Evolutionary conservation across 1,140 invertebrate genomes (phyloP), one percentile per base, ranked within the genome.

Genomic region (Brachystomella parvula): DNA sequence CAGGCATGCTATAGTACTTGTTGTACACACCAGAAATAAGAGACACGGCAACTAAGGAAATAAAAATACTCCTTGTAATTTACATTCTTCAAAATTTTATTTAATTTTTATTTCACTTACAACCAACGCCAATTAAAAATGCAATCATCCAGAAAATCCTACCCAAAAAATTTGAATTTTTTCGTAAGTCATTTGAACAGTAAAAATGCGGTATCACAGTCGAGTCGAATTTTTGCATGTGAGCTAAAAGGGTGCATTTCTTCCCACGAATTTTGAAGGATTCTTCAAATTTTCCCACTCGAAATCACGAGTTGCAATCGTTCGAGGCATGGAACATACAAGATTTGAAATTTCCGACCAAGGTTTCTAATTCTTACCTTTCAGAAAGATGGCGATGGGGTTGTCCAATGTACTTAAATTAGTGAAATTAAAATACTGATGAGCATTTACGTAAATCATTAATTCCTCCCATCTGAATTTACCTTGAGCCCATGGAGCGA

Each of bases 1-100:
- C 82, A 2, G 83, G 83, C 9, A 79, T 81, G n/a, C 76, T 77
- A 6, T 81, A 75, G 81, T 82, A 84, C 65, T 83, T 83, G 0
- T 75, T 73, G 73, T 79, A 83, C 2, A 81, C 80, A 65, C 78
- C 79, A 24, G 74, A 72, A 6, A 84, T 83, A 21, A 83, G 71
- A 33, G 71, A 75, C 0, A 75, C 73, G 69, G 81, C 83, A 17
- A 79, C 74, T 53, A 76, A 78, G 2, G 83, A 75, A 17, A 80
- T 81, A 0, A 79, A 67, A 2, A 78, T 61, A 35, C 83, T 80
- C 2, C 79, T 74, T 0, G 76, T 39, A 39, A 39, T 39, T 39
- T 39, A 39, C 19, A 19, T 9, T 39, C 19, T 39, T 9, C 19
- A 9, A 9, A 39, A 6, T 19, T 39, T 39, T 19, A 39, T 39